These are phyloP conservation scores for Saccostrea echinata DNA, from an alignment of 1,140 invertebrate genomes.

Conservation along the genomic window DNA sequence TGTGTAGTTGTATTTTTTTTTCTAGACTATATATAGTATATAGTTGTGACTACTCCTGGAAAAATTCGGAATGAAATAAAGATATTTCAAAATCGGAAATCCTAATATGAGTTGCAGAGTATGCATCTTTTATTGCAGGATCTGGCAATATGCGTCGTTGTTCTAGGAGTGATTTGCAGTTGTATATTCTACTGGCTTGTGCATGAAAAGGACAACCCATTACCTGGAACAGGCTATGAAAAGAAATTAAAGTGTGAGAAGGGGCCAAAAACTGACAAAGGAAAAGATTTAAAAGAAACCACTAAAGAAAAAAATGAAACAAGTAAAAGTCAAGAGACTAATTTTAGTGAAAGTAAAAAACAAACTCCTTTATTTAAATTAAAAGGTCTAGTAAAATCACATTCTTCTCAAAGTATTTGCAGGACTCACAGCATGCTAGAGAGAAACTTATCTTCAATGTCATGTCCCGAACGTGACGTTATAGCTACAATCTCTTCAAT, in stretches of 20 bases:
- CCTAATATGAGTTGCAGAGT: too few species aligned
- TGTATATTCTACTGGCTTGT: constrained; percentile 68
- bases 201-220: constrained; percentile 19
- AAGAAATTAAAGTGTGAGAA: background rate
- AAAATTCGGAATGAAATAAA: too few species aligned
- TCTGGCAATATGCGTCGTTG: constrained; percentile 87
- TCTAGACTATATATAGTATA: too few species aligned
- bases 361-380: background rate
- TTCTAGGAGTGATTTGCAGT: constrained; percentile 85
- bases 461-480: constrained; percentile 5
- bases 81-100: too few species aligned
- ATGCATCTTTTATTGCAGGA: constrained; percentile 81
- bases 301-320: background rate
- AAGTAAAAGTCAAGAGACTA: background rate
- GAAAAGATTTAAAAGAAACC: background rate
- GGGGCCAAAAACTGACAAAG: background rate
- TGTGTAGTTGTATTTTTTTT: too few species aligned
- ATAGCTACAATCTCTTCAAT: background rate
- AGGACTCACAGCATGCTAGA: background rate
- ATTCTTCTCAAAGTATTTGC: background rate
- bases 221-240: background rate
- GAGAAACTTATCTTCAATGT: constrained; percentile 17
- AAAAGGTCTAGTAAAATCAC: background rate
- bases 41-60: too few species aligned
- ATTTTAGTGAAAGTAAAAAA: background rate